A percentile compares a stretch with the other conserved stretches of the same genome.
Conservation (phyloP, 2,888 invertebrate genomes). For the Brachylomia viminalis region DNA sequence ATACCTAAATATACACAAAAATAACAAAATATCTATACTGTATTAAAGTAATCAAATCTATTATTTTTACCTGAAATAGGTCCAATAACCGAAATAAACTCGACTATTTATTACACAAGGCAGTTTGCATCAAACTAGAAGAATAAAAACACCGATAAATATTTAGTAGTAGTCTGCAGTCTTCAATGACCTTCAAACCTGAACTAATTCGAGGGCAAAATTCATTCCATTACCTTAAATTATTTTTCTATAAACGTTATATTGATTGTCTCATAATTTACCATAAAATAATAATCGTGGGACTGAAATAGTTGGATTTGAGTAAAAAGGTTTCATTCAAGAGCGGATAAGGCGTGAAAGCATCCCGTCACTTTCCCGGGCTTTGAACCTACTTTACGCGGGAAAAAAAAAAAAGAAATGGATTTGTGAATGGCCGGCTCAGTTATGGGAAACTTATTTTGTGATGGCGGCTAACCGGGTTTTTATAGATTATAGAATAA, state of each 20-base stretch:
- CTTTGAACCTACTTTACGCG: constrained; percentile 58
- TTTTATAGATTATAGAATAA: constrained; percentile 42
- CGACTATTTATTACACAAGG: neutral
- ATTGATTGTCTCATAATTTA: constrained; percentile 48
- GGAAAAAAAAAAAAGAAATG: constrained; percentile 60
- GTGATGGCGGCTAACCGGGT: constrained; percentile 39
- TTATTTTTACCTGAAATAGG: neutral
- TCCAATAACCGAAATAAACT: neutral
- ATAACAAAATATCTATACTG: neutral
- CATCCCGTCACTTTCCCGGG: constrained; percentile 64
- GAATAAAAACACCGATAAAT: constrained; percentile 2
- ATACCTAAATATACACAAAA: neutral
- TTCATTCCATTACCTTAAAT: constrained; percentile 5
- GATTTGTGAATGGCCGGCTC: constrained; percentile 59
- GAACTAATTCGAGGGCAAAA: constrained; percentile 27
- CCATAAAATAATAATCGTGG: constrained; percentile 64
- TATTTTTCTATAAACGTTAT: constrained; percentile 27
- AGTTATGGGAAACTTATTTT: constrained; percentile 64
- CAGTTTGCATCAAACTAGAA: neutral
- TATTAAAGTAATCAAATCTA: neutral
- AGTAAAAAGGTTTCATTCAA: constrained; percentile 68
- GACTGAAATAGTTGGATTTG: constrained; percentile 59
- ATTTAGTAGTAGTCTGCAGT: neutral
- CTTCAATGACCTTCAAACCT: constrained; percentile 24
- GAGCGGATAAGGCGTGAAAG: constrained; percentile 63